These are phyloP conservation scores for Lepus oiostolus DNA, from an alignment of 2,797 vertebrate species.

Conservation along the genomic window DNA sequence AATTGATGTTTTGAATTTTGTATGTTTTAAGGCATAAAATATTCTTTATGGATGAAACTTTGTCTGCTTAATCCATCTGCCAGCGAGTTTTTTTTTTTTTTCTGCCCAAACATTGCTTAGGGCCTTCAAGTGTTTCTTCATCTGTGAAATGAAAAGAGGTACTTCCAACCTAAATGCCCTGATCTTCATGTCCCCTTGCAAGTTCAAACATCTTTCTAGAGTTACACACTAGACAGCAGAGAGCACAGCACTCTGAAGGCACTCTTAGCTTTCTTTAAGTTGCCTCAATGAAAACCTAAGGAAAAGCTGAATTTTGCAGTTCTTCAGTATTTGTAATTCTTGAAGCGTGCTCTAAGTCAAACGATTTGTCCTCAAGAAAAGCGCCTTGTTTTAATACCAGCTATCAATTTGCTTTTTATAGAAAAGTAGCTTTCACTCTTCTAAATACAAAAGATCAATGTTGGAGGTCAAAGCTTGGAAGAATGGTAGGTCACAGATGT, in stretches of 20 bases:
- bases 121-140: conserved; percentile 84
- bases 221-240: conserved; percentile 40
- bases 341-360: not conserved
- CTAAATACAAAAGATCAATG: conserved; percentile 9
- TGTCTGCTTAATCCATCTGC: conserved; percentile 83
- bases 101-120: conserved; percentile 83
- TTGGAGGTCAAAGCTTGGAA: not conserved
- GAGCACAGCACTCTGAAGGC: not conserved
- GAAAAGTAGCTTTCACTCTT: not conserved
- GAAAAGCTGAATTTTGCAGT: not conserved
- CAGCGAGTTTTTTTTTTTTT: conserved; percentile 74
- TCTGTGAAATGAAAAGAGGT: conserved; percentile 86
- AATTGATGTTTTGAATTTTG: conserved; percentile 74
- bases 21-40: conserved; percentile 76
- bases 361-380: conserved; percentile 37
- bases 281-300: not conserved
- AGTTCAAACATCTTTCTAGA: conserved; percentile 77
- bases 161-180: conserved; percentile 82
- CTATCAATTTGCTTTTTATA: conserved; percentile 1
- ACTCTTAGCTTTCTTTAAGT: not conserved
- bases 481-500: not conserved
- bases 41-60: conserved; percentile 81
- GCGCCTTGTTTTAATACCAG: conserved; percentile 11
- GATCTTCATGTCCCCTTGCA: conserved; percentile 81
- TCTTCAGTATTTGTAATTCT: not conserved